These are phyloP conservation scores for Lobophora halterata DNA, from an alignment of 2,888 invertebrate genomes.

Conservation along the genomic window DNA sequence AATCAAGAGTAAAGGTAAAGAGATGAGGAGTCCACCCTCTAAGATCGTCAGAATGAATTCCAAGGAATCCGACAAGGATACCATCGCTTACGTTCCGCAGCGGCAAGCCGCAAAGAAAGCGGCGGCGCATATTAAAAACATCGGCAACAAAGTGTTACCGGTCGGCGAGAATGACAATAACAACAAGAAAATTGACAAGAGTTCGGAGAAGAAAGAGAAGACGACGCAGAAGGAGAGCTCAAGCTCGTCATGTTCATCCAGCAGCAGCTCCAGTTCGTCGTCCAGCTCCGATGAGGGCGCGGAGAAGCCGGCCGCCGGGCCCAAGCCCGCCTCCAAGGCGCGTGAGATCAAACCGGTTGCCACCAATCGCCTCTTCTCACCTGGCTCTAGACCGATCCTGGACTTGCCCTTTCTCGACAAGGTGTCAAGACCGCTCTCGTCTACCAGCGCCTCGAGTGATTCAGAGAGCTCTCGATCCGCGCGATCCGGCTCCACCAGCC, in stretches of 20 bases:
- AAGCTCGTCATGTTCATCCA: conserved; percentile 72
- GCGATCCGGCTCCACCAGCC: conserved; percentile 63
- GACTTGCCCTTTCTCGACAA: conserved; percentile 91
- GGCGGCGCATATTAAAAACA: conserved; percentile 92
- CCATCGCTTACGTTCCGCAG: conserved; percentile 92
- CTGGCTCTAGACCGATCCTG: conserved; percentile 77
- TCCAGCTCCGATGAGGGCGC: conserved; percentile 83
- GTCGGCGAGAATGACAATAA: conserved; percentile 57
- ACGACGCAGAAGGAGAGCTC: conserved; percentile 62
- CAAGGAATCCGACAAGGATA: conserved; percentile 84
- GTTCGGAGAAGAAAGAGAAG: conserved; percentile 67
- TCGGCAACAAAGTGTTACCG: conserved; percentile 80
- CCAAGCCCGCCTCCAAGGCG: conserved; percentile 67
- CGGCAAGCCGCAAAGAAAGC: conserved; percentile 95
- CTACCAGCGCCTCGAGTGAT: conserved; percentile 82
- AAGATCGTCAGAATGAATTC: conserved; percentile 73
- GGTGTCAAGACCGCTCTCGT: conserved; percentile 85
- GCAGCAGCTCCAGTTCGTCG: conserved; percentile 77
- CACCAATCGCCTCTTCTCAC: conserved; percentile 65
- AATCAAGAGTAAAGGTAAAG: conserved; percentile 68
- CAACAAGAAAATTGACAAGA: conserved; percentile 60
- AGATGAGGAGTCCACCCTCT: conserved; percentile 58
- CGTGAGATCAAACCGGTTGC: conserved; percentile 67
- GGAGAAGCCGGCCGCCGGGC: conserved; percentile 53
- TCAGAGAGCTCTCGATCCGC: conserved; percentile 76